Conservation (phyloP, 1,140 invertebrate species). For the Diorhabda sublineata region DNA sequence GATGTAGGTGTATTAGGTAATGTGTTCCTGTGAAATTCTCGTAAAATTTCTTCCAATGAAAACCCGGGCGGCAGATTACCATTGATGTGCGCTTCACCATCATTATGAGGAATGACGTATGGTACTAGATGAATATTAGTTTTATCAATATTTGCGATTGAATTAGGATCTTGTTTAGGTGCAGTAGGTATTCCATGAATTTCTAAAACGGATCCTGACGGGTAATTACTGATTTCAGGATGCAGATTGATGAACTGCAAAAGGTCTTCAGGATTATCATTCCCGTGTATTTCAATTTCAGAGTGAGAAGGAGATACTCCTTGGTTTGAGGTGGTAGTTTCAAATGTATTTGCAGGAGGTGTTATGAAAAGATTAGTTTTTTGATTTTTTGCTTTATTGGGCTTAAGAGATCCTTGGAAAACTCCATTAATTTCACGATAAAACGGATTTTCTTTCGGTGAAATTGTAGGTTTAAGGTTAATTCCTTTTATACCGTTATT, state of each 20-base stretch:
- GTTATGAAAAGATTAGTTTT: slow-evolving; percentile 21
- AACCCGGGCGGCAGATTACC: slow-evolving; percentile 29
- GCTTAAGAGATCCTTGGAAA: slow-evolving; percentile 49
- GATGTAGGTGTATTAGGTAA: slow-evolving; percentile 20
- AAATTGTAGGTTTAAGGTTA: slow-evolving; percentile 22
- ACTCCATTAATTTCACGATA: slow-evolving; percentile 17
- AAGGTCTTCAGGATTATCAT: slow-evolving; percentile 39
- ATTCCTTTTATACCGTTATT: slow-evolving; percentile 16
- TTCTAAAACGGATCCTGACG: slow-evolving; percentile 43
- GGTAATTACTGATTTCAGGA: slow-evolving; percentile 43
- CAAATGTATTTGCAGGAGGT: slow-evolving; percentile 14
- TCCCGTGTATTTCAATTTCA: slow-evolving; percentile 29
- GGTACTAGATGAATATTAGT: slow-evolving; percentile 13
- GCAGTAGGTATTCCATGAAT: slow-evolving; percentile 36
- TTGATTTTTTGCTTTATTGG: slow-evolving; percentile 29
- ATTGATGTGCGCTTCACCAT: slow-evolving; percentile 1
- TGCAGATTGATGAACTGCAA: slow-evolving; percentile 44
- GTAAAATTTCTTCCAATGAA: slow-evolving; percentile 40
- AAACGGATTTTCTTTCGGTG: slow-evolving; percentile 39
- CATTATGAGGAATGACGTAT: slow-evolving; percentile 17
- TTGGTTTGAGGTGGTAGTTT: background rate
- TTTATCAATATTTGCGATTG: slow-evolving; percentile 3
- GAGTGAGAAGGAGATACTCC: slow-evolving; percentile 3
- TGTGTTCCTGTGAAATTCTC: slow-evolving; percentile 40
- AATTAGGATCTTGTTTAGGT: background rate